Base-by-base conservation (phyloP, 2,888 invertebrate genomes). In the Tuberolachnus salignus region DNA sequence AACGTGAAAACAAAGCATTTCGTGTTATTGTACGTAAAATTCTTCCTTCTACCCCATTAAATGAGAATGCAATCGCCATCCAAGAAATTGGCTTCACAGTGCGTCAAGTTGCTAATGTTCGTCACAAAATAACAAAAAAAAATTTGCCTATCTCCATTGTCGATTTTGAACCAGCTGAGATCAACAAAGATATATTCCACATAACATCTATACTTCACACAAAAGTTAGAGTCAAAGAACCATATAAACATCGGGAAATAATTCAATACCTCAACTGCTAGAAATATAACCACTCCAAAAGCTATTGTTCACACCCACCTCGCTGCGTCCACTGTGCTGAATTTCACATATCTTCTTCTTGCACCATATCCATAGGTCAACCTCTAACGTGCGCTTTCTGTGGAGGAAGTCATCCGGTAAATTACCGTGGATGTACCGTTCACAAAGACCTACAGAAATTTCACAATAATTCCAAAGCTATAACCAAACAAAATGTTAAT, bases 291-390 rank as follows among this genome's bases (percentile, higher is more conserved):
- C n/a, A n/a, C n/a, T n/a, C n/a, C n/a, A n/a, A n/a, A n/a, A n/a
- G n/a, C n/a, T n/a, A n/a, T n/a, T n/a, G n/a, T n/a, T n/a, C n/a
- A n/a, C n/a, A n/a, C n/a, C n/a, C n/a, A n/a, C n/a, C 46, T n/a
- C 57, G 55, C 42, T 72, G 72, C 46, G 72, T 72, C n/a, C 19
- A 46, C 21, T 72, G 59, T 16, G 72, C 44, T 46, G 46, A 59
- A n/a, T 42, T 44, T 11, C 72, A 72, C 59, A 46, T 19, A 11
- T 57, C 19, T 59, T 59, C 44, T 42, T 55, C 34, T 14, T 72
- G 72, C 46, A 44, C 34, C 23, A 72, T 44, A 57, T 23, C 46
- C 34, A 55, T 57, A 42, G 72, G 59, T 55, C 57, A 42, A 44
- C 42, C 72, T 21, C 72, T 21, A 55, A 72, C 42, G 9, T 72